Percentiles rank a stretch among this genome's conserved stretches.
These are phyloP conservation scores for Ptilorrhoa leucosticta DNA, from an alignment of 2,113 vertebrate species.

Conservation along the genomic window DNA sequence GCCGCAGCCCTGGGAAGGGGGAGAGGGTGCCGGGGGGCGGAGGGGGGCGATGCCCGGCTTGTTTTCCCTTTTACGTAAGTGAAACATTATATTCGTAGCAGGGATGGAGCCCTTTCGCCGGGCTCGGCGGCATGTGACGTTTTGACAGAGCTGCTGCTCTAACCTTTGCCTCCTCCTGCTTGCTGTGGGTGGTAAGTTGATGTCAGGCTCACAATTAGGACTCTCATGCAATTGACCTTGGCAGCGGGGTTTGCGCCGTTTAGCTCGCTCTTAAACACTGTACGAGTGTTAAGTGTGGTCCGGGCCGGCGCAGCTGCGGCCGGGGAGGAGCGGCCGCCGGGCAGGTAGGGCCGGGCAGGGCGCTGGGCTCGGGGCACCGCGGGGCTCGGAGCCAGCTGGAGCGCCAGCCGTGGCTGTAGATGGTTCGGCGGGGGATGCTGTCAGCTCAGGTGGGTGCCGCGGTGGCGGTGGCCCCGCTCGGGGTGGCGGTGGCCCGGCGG, in stretches of 20 bases:
- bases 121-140: constrained; percentile 45
- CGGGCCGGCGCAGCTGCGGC: background rate
- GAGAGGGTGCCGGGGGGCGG: background rate
- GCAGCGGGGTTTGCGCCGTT: constrained; percentile 70
- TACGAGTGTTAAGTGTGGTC: constrained; percentile 35
- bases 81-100: constrained; percentile 36
- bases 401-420: accelerated
- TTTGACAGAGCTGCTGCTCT: constrained; percentile 71
- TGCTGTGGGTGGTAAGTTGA: constrained; percentile 74
- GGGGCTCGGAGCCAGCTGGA: background rate
- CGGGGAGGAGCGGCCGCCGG: background rate
- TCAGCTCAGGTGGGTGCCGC: background rate
- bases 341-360: background rate
- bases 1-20: background rate
- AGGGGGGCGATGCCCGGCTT: background rate
- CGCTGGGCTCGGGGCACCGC: background rate
- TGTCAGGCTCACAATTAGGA: constrained; percentile 76
- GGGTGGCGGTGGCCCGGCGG: background rate
- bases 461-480: background rate
- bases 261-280: constrained; percentile 51
- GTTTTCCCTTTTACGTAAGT: constrained; percentile 3
- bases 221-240: constrained; percentile 75
- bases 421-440: background rate
- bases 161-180: constrained; percentile 73
- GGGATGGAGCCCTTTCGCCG: background rate